Conservation (phyloP, 2,888 invertebrate genomes). For the Heterodera filipjevi region DNA sequence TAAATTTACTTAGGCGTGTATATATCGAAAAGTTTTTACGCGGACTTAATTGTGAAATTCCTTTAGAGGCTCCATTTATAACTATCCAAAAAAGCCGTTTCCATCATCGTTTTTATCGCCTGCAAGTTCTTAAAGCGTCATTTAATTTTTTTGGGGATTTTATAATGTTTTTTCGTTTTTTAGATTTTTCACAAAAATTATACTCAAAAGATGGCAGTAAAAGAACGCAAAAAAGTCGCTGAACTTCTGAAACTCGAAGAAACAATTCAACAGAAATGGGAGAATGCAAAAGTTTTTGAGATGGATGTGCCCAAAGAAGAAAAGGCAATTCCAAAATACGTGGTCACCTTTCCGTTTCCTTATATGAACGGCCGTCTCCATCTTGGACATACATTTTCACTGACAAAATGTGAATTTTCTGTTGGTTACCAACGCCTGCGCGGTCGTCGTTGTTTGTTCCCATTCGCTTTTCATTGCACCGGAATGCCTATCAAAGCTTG, state of each 20-base stretch:
- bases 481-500: conserved; percentile 94
- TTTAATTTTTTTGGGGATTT: too few species aligned
- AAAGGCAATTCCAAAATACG: conserved; percentile 73
- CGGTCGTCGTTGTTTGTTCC: conserved; percentile 88
- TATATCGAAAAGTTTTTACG: too few species aligned
- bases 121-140: too few species aligned
- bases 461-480: conserved; percentile 97
- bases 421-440: conserved; percentile 86
- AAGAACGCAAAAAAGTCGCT: conserved; percentile 94
- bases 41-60: too few species aligned
- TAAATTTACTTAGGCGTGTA: too few species aligned
- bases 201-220: conserved; percentile 65
- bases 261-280: conserved; percentile 85
- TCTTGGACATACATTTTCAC: conserved; percentile 72
- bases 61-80: too few species aligned
- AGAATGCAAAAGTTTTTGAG: conserved; percentile 79
- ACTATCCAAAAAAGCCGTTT: too few species aligned
- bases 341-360: conserved; percentile 94
- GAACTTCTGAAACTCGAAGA: conserved; percentile 86
- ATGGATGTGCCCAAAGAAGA: conserved; percentile 75
- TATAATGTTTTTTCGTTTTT: too few species aligned
- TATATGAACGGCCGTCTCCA: conserved; percentile 99
- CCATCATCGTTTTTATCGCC: too few species aligned
- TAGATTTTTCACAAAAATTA: not conserved
- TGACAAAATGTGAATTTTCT: conserved; percentile 75